These are phyloP conservation scores for Cryptophagus acutangulus DNA, from an alignment of 2,888 invertebrate species.

Conservation along the genomic window DNA sequence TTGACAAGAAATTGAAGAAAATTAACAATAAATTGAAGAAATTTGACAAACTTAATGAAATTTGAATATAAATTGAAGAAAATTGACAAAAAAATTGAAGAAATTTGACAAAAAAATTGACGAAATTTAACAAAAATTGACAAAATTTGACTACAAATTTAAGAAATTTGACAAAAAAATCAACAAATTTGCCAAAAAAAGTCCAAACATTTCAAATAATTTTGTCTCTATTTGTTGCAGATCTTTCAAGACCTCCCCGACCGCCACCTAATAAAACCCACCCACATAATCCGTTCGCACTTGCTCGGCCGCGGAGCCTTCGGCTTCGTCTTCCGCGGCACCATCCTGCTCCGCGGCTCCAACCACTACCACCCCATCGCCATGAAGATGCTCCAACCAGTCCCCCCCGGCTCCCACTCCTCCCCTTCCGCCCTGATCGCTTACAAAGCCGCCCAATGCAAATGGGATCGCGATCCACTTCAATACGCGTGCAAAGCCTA, in stretches of 20 bases:
- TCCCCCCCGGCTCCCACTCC: constrained; percentile 73
- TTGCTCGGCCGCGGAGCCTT: constrained; percentile 94
- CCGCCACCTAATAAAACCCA: constrained; percentile 73
- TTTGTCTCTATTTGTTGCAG: constrained; percentile 47
- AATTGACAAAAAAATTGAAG: too few relatives aligned
- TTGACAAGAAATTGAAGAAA: too few relatives aligned
- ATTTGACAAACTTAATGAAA: too few relatives aligned
- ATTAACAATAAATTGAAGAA: too few relatives aligned
- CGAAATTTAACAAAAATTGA: too few relatives aligned
- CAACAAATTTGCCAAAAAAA: too few relatives aligned
- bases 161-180: too few relatives aligned
- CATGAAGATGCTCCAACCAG: constrained; percentile 93
- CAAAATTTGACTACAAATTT: too few relatives aligned
- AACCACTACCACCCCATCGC: constrained; percentile 69
- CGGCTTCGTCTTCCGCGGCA: constrained; percentile 90
- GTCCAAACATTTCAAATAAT: too few relatives aligned
- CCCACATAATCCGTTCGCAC: constrained; percentile 70
- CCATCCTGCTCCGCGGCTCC: constrained; percentile 58
- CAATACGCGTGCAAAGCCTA: constrained; percentile 95
- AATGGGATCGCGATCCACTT: constrained; percentile 90
- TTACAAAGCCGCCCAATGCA: constrained; percentile 58
- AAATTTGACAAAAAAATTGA: too few relatives aligned
- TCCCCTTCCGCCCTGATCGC: constrained; percentile 57
- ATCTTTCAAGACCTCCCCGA: constrained; percentile 86
- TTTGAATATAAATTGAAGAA: too few relatives aligned